phyloP scores from a whole-genome alignment of 2,113 vertebrate species.

The Echinops telfairi region DNA sequence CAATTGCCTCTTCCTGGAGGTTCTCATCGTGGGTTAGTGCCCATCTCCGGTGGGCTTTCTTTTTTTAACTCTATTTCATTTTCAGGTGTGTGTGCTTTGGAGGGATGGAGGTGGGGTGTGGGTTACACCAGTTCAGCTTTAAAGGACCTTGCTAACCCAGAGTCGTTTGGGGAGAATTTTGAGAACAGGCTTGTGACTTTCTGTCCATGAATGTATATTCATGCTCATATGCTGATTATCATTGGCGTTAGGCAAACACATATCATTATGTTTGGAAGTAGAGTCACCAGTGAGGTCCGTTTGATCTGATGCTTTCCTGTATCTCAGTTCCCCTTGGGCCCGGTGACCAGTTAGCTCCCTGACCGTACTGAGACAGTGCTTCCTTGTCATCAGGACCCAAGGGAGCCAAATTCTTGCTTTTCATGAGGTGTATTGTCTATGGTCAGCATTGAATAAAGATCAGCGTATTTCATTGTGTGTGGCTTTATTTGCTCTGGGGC shows the following conservation, averaged over 20 bases:
- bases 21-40: background rate
- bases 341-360: background rate
- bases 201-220: background rate
- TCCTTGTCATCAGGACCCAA: background rate
- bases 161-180: background rate
- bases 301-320: background rate
- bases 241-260: background rate
- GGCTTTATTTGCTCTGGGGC: conserved; percentile 21
- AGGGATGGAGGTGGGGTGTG: background rate
- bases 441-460: background rate
- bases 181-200: background rate
- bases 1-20: conserved; percentile 18
- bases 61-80: background rate
- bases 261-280: background rate
- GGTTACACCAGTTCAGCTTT: background rate
- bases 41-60: background rate
- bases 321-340: background rate
- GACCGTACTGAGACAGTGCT: background rate
- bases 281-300: background rate
- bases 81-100: conserved; percentile 49
- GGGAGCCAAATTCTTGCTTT: background rate
- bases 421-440: background rate
- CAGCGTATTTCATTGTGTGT: background rate
- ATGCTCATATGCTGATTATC: background rate
- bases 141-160: background rate